Base-by-base conservation (phyloP, 2,888 invertebrate genomes). In the Agrenia bidenticulata region DNA sequence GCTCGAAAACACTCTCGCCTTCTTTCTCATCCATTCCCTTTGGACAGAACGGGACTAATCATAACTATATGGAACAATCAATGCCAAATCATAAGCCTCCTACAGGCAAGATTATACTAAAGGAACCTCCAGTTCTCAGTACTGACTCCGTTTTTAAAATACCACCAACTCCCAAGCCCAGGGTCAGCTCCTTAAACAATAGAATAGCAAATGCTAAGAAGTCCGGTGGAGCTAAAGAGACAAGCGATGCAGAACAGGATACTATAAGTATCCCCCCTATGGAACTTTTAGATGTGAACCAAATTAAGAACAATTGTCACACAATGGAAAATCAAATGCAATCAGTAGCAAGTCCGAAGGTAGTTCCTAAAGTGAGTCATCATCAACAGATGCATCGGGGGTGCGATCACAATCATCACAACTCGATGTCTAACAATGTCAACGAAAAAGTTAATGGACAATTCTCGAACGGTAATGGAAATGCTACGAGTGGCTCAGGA, bases 211-310 rank as follows among this genome's bases (percentile, higher is more conserved):
- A 61, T 15, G 13, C 59, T 2, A 61, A 54, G 50, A 64, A 55
- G 42, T 65, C 63, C 15, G 62, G 66, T n/a, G 67, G 67, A 11
- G 57, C 17, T 21, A 65, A 59, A 37, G 68, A 74, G 24, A 61
- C 67, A 9, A 75, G 74, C 72, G 76, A 76, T 59, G 70, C 74
- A 15, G 76, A 76, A 39, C 67, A 64, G 11, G 76, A 76, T 24
- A 64, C 66, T 5, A 70, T 74, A n/a, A 65, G 67, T 27, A 76
- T 76, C 50, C 76, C 76, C 39, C 73, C 76, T 5, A 76, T 76
- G 76, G 73, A 76, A 13, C 61, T 76, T 7, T 63, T 76, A 45
- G 76, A 76, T 55, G 71, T 75, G 37, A 70, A 72, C 9, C 76
- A 74, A 19, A 76, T 76, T 23, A 67, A 64, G 9, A 70, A 56